phyloP scores from a whole-genome alignment of 2,888 invertebrate genomes.

The Salpingus planirostris region DNA sequence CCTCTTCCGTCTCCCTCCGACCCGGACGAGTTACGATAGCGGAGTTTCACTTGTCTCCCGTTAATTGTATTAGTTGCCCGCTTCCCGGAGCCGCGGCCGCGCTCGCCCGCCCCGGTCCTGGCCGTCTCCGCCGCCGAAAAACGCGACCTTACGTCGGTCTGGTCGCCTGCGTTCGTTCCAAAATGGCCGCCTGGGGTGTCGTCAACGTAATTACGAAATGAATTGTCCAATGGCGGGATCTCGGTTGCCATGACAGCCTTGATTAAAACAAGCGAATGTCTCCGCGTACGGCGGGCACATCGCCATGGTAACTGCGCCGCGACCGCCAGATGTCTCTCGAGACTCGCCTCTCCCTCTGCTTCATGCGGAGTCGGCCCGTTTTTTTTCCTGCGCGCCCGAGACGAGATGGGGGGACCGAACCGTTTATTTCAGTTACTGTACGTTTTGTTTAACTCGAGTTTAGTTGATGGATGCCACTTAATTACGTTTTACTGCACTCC shows the following conservation, averaged over 20 bases:
- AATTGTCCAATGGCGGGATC: conserved; percentile 46
- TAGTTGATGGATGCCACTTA: conserved; percentile 32
- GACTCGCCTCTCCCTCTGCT: conserved; percentile 16
- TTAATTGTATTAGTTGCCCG: conserved; percentile 45
- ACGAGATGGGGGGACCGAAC: conserved; percentile 29
- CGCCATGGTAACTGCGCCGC: conserved; percentile 39
- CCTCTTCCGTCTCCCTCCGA: conserved; percentile 19
- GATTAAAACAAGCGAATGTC: conserved; percentile 45
- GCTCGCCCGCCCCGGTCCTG: conserved; percentile 26
- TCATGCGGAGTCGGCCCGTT: no score
- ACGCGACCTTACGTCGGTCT: no score
- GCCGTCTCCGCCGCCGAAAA: conserved; percentile 23
- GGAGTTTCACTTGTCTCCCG: conserved; percentile 45
- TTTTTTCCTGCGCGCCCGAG: conserved; percentile 24
- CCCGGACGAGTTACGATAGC: conserved; percentile 42
- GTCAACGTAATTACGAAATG: conserved; percentile 46
- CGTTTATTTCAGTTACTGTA: conserved; percentile 35
- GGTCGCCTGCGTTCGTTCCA: conserved; percentile 40
- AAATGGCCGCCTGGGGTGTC: conserved; percentile 47
- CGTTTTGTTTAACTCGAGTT: conserved; percentile 30
- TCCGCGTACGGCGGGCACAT: no score
- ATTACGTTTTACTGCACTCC: conserved; percentile 26
- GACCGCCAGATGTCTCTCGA: conserved; percentile 37
- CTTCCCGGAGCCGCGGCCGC: conserved; percentile 37
- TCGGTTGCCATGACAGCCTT: conserved; percentile 45